Evolutionary conservation across 1,140 invertebrate species (phyloP), one percentile per base, ranked within the genome.

Genomic region (Oncopeltus fasciatus): DNA sequence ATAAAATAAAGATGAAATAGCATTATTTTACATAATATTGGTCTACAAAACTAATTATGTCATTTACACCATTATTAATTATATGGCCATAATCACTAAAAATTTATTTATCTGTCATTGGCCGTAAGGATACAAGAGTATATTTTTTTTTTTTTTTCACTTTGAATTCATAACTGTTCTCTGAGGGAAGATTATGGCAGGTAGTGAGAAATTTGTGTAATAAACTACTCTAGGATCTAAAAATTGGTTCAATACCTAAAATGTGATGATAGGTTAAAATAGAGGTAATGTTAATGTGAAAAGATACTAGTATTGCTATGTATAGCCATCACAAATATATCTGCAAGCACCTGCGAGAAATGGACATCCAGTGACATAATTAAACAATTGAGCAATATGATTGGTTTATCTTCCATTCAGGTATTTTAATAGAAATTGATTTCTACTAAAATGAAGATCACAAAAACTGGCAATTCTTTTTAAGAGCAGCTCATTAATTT

Each of bases 251-350:
- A 26, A 20, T 57, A 57, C 56, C 56, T 57, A 57, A 57, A 57
- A 57, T 57, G 56, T 57, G 56, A 31, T 18, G 21, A 33, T 57
- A 57, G 56, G 56, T 57, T 49, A 57, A 57, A 57, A 57, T 57
- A 57, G 56, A 33, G 56, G 56, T 57, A 57, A 57, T 57, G 56
- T 57, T 33, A 57, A 16, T n/a, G 26, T 57, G 56, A 57, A 57
- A 57, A 57, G 56, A 57, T 57, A 29, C 56, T 57, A 57, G 29
- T 57, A 57, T 57, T 57, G 56, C 56, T 57, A 57, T 57, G 56
- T 57, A 57, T 57, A 57, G 56, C 56, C 56, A 57, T 57, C 56
- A 57, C 56, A 57, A 53, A 53, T 53, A 53, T 57, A 33, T 31
- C 56, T 57, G 56, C 56, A 57, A 57, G 56, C 56, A 57, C 56